Evolutionary conservation across 2,797 vertebrate genomes (phyloP).

Genomic region (Meda fulgida): DNA sequence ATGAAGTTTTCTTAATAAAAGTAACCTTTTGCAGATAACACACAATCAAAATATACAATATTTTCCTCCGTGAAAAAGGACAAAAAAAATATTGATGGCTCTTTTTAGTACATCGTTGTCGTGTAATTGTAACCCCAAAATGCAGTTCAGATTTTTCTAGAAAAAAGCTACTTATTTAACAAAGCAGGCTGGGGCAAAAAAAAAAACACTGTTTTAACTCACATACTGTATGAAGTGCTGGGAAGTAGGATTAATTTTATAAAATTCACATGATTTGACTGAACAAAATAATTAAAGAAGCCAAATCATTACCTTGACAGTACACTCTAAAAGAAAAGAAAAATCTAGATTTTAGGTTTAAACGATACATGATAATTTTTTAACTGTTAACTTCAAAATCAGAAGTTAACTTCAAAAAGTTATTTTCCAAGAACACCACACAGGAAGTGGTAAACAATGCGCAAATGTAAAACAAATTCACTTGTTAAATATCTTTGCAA

Average conservation of each 20-base stretch:
- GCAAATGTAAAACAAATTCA: background rate
- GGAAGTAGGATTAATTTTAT: too few species aligned
- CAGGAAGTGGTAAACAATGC: background rate
- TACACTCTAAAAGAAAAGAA: background rate
- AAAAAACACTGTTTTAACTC: too few species aligned
- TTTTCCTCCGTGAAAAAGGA: background rate
- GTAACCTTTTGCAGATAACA: background rate
- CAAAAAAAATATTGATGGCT: background rate
- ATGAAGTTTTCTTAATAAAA: conserved; percentile 7
- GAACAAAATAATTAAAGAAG: background rate
- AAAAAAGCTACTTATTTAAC: too few species aligned
- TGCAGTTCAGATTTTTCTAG: too few species aligned
- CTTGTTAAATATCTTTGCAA: background rate
- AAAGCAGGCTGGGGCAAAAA: too few species aligned
- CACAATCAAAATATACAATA: background rate
- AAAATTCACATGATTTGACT: background rate
- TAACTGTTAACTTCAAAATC: background rate
- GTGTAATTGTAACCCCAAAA: too few species aligned
- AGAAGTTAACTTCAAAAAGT: background rate
- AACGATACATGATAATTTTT: too few species aligned
- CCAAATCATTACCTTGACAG: background rate
- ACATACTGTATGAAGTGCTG: too few species aligned
- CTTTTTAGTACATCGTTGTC: too few species aligned
- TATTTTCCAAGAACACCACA: background rate
- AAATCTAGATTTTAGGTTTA: background rate